These are phyloP conservation scores for Drosophila kuntzei DNA, from an alignment of 2,888 invertebrate genomes.

Conservation along the genomic window DNA sequence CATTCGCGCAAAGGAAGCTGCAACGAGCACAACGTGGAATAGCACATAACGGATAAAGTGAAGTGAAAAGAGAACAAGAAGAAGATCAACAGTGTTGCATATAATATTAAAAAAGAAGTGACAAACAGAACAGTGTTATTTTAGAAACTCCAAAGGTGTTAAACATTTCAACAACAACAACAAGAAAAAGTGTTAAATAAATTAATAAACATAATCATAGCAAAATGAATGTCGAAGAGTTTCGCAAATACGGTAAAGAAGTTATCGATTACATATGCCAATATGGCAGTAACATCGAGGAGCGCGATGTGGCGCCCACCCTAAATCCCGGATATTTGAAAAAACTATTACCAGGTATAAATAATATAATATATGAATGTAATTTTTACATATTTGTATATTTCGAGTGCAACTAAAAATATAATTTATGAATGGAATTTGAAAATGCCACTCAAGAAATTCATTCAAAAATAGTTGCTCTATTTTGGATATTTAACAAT, in stretches of 20 bases:
- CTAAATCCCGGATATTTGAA: slow-evolving; percentile 92
- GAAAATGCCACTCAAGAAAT: slow-evolving; percentile 16
- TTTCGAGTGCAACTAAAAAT: slow-evolving; percentile 21
- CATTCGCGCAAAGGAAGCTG: slow-evolving; percentile 79
- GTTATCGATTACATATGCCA: slow-evolving; percentile 94
- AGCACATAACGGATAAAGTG: slow-evolving; percentile 36
- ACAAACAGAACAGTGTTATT: slow-evolving; percentile 12
- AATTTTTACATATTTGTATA: background rate
- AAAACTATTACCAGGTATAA: slow-evolving; percentile 88
- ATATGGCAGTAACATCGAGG: slow-evolving; percentile 89
- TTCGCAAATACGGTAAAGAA: slow-evolving; percentile 90
- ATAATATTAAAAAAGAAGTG: slow-evolving; percentile 5
- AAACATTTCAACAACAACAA: background rate
- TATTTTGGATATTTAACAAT: slow-evolving; percentile 26
- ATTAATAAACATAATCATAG: slow-evolving; percentile 18
- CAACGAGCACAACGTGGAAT: slow-evolving; percentile 49
- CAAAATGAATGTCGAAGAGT: slow-evolving; percentile 91
- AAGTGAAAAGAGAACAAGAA: slow-evolving; percentile 14
- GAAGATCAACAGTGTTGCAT: background rate
- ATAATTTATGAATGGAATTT: slow-evolving; percentile 29
- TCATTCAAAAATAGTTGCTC: slow-evolving; percentile 35
- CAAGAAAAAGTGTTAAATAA: slow-evolving; percentile 28
- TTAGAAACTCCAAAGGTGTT: slow-evolving; percentile 21
- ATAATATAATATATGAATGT: background rate
- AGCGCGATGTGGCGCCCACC: slow-evolving; percentile 90